These are phyloP conservation scores for Eclectus roratus DNA, from an alignment of 2,113 vertebrate species.

Conservation along the genomic window DNA sequence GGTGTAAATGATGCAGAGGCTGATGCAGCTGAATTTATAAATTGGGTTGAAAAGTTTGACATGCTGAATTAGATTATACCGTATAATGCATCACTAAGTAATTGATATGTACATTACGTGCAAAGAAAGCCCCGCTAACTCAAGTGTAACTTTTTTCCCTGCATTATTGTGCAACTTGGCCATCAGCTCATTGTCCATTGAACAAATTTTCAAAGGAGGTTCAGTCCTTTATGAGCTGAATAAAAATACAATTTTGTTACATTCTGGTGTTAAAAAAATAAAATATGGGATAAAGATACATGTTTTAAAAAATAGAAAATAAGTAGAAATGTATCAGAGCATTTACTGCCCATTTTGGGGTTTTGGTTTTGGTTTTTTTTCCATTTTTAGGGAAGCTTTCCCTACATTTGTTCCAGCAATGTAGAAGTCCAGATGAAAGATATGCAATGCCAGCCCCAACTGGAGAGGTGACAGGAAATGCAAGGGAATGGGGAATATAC, in stretches of 20 bases:
- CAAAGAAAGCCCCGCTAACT: conserved; percentile 35
- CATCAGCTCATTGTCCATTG: conserved; percentile 15
- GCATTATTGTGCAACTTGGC: conserved; percentile 25
- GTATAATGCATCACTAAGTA: conserved; percentile 48
- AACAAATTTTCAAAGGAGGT: conserved; percentile 20
- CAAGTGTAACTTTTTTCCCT: conserved; percentile 2
- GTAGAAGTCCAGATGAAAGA: not conserved
- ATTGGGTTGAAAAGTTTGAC: conserved; percentile 56
- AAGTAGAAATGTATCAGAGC: not conserved
- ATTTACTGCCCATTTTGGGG: not conserved
- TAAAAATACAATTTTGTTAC: conserved; percentile 8
- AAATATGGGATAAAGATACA: not conserved
- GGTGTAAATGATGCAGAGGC: conserved; percentile 52
- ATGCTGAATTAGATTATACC: conserved; percentile 48
- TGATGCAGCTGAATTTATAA: conserved; percentile 57
- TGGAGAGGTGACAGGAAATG: not conserved
- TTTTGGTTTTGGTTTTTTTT: not conserved
- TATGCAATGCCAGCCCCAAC: not conserved
- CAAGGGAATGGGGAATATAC: not conserved
- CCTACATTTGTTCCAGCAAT: not conserved
- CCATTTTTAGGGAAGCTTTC: conserved; percentile 14
- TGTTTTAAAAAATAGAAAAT: not conserved
- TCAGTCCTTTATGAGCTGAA: conserved; percentile 9
- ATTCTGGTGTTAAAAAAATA: conserved; percentile 8
- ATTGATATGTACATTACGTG: conserved; percentile 53